A percentile compares a stretch with the other conserved stretches of the same genome.
Conservation (phyloP, 1,140 invertebrate genomes). For the Sogatella furcifera region DNA sequence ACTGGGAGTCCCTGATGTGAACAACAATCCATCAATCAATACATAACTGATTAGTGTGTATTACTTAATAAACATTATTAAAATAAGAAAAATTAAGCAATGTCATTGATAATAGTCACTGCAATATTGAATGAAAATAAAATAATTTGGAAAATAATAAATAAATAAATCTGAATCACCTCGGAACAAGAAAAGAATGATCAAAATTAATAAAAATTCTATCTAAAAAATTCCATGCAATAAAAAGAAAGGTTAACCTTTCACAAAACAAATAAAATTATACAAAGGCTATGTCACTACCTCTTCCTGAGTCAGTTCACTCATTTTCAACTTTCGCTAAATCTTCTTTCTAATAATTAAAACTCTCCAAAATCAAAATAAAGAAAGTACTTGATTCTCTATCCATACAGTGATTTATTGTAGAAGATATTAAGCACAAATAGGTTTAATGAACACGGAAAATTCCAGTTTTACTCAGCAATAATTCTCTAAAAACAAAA, state of each 20-base stretch:
- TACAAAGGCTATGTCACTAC: slow-evolving; percentile 33
- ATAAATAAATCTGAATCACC: background rate
- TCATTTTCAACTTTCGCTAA: slow-evolving; percentile 37
- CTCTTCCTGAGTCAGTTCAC: slow-evolving; percentile 63
- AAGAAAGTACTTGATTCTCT: background rate
- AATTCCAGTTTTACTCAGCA: background rate
- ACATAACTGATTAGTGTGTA: no score
- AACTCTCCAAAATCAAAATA: background rate
- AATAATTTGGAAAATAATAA: no score
- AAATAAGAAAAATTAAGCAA: no score
- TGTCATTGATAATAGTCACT: background rate
- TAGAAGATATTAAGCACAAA: background rate
- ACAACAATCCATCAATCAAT: no score
- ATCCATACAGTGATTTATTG: background rate
- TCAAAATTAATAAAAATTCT: background rate
- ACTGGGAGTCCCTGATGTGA: no score
- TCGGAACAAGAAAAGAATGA: slow-evolving; percentile 7
- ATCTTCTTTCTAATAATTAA: background rate
- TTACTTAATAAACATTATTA: no score
- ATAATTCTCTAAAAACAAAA: background rate
- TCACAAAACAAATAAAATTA: slow-evolving; percentile 17
- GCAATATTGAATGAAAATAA: background rate
- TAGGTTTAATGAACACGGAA: background rate
- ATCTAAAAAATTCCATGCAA: background rate
- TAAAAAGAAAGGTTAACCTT: background rate